phyloP scores from a whole-genome alignment of 2,797 vertebrate species.

The Okamejei kenojei region DNA sequence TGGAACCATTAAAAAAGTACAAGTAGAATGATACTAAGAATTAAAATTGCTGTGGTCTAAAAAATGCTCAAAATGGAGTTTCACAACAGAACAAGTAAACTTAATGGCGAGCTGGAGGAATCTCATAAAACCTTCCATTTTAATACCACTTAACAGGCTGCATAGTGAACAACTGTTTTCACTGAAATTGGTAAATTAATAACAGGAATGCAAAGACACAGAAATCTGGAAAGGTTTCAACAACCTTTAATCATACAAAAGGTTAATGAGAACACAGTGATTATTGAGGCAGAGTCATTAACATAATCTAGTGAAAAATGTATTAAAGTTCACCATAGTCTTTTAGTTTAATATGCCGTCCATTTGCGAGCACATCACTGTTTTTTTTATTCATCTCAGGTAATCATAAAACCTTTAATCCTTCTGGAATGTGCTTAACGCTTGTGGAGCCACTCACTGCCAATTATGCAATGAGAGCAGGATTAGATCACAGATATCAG shows the following conservation, averaged over 20 bases:
- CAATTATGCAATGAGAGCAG: too few relatives aligned
- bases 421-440: too few relatives aligned
- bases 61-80: background rate
- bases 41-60: background rate
- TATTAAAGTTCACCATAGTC: background rate
- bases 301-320: background rate
- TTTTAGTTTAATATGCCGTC: background rate
- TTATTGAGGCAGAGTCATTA: background rate
- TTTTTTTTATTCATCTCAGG: too few relatives aligned
- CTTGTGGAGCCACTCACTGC: too few relatives aligned
- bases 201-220: background rate
- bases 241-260: background rate
- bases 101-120: background rate
- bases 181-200: slow-evolving; percentile 6
- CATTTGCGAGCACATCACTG: too few relatives aligned
- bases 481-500: too few relatives aligned
- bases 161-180: background rate
- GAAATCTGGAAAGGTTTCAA: background rate
- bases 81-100: background rate
- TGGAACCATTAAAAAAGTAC: background rate
- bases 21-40: background rate
- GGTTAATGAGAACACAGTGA: background rate
- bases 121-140: background rate
- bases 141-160: background rate
- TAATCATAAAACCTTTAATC: too few relatives aligned